A percentile compares a stretch with the other conserved stretches of the same genome.
Evolutionary conservation across 2,797 vertebrate genomes (phyloP).

Genomic region (Sebastes flavidus): DNA sequence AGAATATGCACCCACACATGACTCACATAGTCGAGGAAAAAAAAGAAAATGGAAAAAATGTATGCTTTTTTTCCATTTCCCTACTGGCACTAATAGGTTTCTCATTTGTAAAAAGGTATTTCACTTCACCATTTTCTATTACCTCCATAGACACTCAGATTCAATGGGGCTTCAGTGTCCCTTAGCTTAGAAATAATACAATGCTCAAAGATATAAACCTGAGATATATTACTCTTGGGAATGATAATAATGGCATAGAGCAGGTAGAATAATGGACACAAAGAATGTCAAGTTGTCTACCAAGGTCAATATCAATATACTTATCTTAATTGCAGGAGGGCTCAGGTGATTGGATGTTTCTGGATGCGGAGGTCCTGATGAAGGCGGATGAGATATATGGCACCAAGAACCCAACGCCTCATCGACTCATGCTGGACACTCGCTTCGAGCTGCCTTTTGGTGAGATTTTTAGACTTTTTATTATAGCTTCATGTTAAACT

Average conservation of each 20-base stretch:
- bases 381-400: slow-evolving; percentile 96
- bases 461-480: slow-evolving; percentile 69
- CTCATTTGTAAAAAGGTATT: not conserved
- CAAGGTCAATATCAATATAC: not conserved
- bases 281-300: not conserved
- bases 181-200: not conserved
- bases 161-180: not conserved
- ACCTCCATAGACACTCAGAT: not conserved
- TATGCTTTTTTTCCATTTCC: not conserved
- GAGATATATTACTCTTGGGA: not conserved
- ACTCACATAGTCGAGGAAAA: not conserved
- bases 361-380: slow-evolving; percentile 95
- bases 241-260: not conserved
- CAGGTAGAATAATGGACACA: not conserved
- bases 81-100: not conserved
- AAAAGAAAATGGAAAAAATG: not conserved
- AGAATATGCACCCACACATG: slow-evolving; percentile 1
- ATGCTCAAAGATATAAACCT: not conserved
- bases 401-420: slow-evolving; percentile 94
- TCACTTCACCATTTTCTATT: not conserved
- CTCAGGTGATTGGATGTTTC: slow-evolving; percentile 91
- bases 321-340: slow-evolving; percentile 87
- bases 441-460: slow-evolving; percentile 97
- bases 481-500: not conserved
- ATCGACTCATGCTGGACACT: slow-evolving; percentile 92